phyloP scores from a whole-genome alignment of 2,113 vertebrate genomes.

The Damaliscus lunatus region DNA sequence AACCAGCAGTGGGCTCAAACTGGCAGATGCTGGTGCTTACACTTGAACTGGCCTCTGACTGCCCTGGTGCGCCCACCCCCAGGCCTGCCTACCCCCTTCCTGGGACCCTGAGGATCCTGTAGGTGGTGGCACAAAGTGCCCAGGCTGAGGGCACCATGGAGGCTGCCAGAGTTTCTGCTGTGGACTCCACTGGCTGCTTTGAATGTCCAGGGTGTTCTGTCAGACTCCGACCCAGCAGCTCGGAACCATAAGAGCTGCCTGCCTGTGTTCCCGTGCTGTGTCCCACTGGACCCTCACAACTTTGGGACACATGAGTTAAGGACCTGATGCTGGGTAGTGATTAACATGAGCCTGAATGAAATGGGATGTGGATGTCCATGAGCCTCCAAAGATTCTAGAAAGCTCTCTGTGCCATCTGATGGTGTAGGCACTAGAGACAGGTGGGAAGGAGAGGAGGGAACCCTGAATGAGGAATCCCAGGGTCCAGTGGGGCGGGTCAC shows the following conservation, averaged over 20 bases:
- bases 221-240: background rate
- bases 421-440: background rate
- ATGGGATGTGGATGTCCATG: background rate
- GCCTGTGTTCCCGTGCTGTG: background rate
- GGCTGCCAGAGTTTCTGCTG: background rate
- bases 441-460: background rate
- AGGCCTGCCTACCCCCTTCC: background rate
- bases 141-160: background rate
- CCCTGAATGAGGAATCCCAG: background rate
- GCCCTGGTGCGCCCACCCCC: background rate
- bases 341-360: too few relatives aligned
- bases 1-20: background rate
- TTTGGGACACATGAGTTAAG: accelerated
- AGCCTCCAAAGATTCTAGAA: background rate
- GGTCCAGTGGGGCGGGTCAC: background rate
- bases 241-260: accelerated
- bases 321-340: background rate
- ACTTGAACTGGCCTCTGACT: background rate
- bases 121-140: background rate
- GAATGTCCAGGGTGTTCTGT: background rate
- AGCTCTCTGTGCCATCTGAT: background rate
- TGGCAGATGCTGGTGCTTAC: background rate
- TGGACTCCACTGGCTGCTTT: background rate
- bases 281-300: background rate
- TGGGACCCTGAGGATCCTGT: background rate